A percentile compares a stretch with the other conserved stretches of the same genome.
Conservation (phyloP, 2,113 vertebrate species). For the Ictalurus punctatus region DNA sequence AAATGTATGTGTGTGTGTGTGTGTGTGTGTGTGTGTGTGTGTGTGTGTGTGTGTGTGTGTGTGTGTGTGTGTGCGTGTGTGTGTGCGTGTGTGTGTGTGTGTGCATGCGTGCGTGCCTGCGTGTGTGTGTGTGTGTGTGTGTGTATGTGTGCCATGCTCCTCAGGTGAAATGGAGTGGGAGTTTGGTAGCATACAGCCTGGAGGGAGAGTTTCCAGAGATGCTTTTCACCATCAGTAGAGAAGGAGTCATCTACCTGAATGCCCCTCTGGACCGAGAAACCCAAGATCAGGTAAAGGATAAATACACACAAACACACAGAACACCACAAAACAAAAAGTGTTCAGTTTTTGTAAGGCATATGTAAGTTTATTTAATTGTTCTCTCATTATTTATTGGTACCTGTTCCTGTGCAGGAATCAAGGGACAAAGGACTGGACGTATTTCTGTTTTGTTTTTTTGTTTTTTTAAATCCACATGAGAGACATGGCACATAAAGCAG, state of each 20-base stretch:
- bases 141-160: constrained; percentile 47
- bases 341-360: background rate
- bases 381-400: background rate
- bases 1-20: no score
- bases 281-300: constrained; percentile 73
- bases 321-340: background rate
- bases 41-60: constrained; percentile 12
- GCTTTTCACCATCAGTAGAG: constrained; percentile 72
- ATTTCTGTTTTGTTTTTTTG: background rate
- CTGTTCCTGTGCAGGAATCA: background rate
- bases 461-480: background rate
- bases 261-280: constrained; percentile 77
- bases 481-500: background rate
- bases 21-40: no score
- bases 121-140: constrained; percentile 18
- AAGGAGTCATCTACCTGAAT: constrained; percentile 75
- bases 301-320: background rate
- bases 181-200: constrained; percentile 70
- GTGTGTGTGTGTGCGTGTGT: no score
- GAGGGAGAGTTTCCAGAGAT: constrained; percentile 75
- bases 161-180: constrained; percentile 78
- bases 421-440: background rate
- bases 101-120: background rate
- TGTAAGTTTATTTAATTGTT: background rate
- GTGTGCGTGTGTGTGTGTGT: no score